phyloP scores from a whole-genome alignment of 1,140 invertebrate species.

The Ceratitis capitata region DNA sequence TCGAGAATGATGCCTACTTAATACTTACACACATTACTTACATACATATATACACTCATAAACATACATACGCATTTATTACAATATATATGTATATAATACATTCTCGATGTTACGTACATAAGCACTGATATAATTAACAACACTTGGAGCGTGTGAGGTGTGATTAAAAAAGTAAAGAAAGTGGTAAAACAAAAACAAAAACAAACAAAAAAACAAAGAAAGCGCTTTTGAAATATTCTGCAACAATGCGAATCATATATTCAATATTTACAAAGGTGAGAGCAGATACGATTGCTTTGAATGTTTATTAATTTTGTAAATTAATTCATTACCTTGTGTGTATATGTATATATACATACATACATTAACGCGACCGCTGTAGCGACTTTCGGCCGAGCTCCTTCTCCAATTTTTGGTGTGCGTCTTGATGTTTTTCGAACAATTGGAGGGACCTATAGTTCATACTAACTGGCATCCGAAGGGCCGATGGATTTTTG shows the following conservation, averaged over 20 bases:
- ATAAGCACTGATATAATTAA: too few species aligned
- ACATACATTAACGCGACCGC: too few species aligned
- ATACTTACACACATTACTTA: neutral
- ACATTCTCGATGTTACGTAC: too few species aligned
- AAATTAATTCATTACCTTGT: neutral
- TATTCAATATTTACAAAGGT: neutral
- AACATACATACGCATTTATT: neutral
- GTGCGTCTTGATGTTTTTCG: too few species aligned
- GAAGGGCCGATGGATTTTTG: too few species aligned
- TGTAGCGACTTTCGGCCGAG: too few species aligned
- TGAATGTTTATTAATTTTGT: neutral
- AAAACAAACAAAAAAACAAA: conserved; percentile 16
- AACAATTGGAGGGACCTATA: too few species aligned
- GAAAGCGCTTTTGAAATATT: neutral
- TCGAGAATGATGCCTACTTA: neutral
- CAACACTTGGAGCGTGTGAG: neutral
- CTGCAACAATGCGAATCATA: neutral
- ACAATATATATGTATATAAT: too few species aligned
- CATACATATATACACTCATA: neutral
- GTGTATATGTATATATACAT: too few species aligned
- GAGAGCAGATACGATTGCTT: neutral
- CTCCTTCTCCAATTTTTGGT: too few species aligned
- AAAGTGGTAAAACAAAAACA: too few species aligned
- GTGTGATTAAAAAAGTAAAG: neutral
- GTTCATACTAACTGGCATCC: too few species aligned